Conservation (phyloP, 2,888 invertebrate genomes). For the Lycaena phlaeas region DNA sequence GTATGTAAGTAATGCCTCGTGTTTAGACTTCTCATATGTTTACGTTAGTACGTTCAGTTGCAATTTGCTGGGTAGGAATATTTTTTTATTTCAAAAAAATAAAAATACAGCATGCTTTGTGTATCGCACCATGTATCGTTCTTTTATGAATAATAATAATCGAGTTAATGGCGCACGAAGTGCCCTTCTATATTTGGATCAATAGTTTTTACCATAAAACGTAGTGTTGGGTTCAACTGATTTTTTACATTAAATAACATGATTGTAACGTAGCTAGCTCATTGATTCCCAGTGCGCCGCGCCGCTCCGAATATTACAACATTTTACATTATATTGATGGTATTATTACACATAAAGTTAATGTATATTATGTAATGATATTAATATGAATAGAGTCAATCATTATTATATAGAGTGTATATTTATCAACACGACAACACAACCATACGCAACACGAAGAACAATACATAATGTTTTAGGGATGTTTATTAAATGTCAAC, state of each 20-base stretch:
- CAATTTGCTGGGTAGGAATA: constrained; percentile 21
- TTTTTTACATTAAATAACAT: constrained; percentile 56
- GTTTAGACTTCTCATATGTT: constrained; percentile 50
- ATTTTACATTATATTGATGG: background rate
- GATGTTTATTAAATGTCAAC: background rate
- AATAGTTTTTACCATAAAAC: constrained; percentile 61
- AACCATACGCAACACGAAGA: background rate
- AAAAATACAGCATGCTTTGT: constrained; percentile 52
- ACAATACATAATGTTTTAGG: background rate
- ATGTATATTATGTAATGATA: background rate
- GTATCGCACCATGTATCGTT: constrained; percentile 54
- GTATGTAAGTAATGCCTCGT: constrained; percentile 59
- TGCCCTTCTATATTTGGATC: constrained; percentile 63
- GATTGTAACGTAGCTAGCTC: constrained; percentile 28
- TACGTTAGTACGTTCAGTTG: constrained; percentile 29
- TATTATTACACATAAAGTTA: background rate
- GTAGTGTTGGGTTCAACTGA: constrained; percentile 46
- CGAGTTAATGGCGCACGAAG: constrained; percentile 54
- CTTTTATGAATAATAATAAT: constrained; percentile 46
- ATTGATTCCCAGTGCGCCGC: background rate
- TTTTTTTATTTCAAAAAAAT: constrained; percentile 25
- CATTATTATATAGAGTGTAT: background rate
- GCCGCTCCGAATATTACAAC: background rate
- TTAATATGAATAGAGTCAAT: background rate
- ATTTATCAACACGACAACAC: constrained; percentile 6